Base-by-base conservation (phyloP, 2,888 invertebrate species). In the Argyresthia goedartella region DNA sequence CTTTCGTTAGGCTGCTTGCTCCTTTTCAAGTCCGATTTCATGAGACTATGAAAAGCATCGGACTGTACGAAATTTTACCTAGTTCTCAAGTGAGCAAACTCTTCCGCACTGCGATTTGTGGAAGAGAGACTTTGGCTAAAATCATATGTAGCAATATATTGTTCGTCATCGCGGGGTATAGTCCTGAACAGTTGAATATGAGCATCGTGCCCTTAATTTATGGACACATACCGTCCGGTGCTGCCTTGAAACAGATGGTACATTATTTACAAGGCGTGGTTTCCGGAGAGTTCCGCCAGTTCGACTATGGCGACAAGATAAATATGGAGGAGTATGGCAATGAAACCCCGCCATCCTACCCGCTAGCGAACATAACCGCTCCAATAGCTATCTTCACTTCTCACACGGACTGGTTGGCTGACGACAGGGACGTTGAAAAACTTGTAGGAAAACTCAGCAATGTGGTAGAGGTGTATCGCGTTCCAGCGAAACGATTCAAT, bases 401-500 rank as follows among this genome's bases (percentile, higher is more conserved):
- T 2, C 50, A 61, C 50, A 90, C 89, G 52, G 95, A 95, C 69
- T 89, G 88, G 84, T 62, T 94, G 6, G 89, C 92, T 2, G 71
- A 86, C 25, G 65, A 87, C 35, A 69, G 86, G 66, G 91, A 92
- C 55, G 87, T 90, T 1, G 65, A 87, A 43, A 81, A 78, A 9
- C 67, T 92, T 51, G 75, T 77, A 10, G 70, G 76, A 0, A 78
- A 81, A 55, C 67, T 93, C 46, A 88, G 89, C 4, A 90, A 90
- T 63, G 73, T 89, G 35, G 25, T 25, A 25, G 89, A 89, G 57
- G 33, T 87, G 87, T 61, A 89, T 89, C 61, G 63, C 89, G 36
- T 89, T 92, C 76, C 88, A 60, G 71, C 80, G n/a, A 47, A 47
- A 25, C 62, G 67, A 52, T 86, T 81, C 76, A 84, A 86, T 59